Conservation (phyloP, 2,113 vertebrate genomes). For the Heterocephalus glaber region DNA sequence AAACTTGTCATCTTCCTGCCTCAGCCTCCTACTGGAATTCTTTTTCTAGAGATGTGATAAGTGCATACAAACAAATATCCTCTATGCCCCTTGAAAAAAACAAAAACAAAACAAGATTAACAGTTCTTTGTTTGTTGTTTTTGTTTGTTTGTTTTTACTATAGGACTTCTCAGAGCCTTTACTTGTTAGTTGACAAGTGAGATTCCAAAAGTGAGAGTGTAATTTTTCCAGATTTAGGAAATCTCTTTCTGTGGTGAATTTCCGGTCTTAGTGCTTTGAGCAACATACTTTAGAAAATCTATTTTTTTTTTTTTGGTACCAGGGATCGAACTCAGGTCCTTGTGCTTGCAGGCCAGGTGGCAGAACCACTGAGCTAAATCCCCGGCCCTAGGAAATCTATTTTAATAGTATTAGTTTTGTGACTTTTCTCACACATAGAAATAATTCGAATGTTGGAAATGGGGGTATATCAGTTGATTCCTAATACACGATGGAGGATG, state of each 20-base stretch:
- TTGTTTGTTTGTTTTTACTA: background rate
- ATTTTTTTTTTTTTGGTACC: too few species aligned
- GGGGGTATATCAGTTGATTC: background rate
- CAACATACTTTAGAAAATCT: background rate
- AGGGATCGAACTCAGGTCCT: too few species aligned
- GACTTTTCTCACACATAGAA: background rate
- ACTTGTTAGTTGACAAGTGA: background rate
- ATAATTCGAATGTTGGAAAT: background rate
- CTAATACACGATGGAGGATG: background rate
- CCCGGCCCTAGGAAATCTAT: background rate
- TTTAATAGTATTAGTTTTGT: slow-evolving; percentile 16
- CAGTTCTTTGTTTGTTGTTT: background rate
- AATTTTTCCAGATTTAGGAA: background rate
- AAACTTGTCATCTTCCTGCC: background rate
- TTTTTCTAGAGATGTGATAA: slow-evolving; percentile 92
- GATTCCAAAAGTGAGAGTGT: background rate
- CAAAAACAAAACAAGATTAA: background rate
- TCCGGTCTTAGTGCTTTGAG: background rate
- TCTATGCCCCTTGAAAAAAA: background rate
- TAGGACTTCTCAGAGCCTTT: background rate
- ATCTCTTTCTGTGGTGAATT: slow-evolving; percentile 5
- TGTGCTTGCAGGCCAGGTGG: too few species aligned
- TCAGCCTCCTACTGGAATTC: slow-evolving; percentile 85
- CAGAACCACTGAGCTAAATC: too few species aligned
- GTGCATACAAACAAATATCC: background rate